Percentiles rank a stretch among this genome's conserved stretches.
Conservation (phyloP, 2,113 vertebrate species). For the Semnornis frantzii region DNA sequence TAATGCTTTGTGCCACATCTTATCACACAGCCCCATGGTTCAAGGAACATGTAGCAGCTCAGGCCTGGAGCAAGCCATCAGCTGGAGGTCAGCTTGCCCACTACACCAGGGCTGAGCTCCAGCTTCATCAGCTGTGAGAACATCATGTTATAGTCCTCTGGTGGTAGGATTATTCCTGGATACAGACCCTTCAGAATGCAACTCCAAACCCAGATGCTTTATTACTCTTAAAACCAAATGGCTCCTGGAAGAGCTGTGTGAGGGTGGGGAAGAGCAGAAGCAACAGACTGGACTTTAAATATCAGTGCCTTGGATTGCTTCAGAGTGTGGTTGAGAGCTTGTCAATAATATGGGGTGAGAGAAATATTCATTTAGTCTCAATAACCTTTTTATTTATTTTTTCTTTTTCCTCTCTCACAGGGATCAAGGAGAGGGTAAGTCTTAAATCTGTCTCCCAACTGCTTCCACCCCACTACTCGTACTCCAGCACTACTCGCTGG, state of each 20-base stretch:
- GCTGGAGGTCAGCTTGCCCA: not conserved
- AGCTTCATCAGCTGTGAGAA: not conserved
- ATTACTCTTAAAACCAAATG: not conserved
- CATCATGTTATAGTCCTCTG: not conserved
- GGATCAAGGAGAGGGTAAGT: conserved; percentile 90
- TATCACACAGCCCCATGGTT: not conserved
- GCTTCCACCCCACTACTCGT: not conserved
- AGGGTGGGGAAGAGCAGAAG: not conserved
- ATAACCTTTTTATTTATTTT: not conserved
- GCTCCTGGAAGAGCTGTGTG: not conserved
- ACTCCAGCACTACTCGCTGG: not conserved
- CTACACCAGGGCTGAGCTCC: not conserved
- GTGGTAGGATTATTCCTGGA: not conserved
- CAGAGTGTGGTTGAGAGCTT: not conserved
- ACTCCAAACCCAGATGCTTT: not conserved
- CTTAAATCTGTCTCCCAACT: not conserved
- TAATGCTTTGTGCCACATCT: not conserved
- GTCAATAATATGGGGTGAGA: fast-evolving
- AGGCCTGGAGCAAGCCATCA: not conserved
- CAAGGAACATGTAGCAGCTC: not conserved
- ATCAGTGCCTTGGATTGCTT: not conserved
- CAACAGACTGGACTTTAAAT: not conserved
- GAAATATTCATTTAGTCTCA: not conserved
- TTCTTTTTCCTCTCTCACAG: conserved; percentile 66
- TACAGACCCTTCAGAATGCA: not conserved